phyloP scores from a whole-genome alignment of 2,797 vertebrate species.

The Threskiornis aethiopicus region DNA sequence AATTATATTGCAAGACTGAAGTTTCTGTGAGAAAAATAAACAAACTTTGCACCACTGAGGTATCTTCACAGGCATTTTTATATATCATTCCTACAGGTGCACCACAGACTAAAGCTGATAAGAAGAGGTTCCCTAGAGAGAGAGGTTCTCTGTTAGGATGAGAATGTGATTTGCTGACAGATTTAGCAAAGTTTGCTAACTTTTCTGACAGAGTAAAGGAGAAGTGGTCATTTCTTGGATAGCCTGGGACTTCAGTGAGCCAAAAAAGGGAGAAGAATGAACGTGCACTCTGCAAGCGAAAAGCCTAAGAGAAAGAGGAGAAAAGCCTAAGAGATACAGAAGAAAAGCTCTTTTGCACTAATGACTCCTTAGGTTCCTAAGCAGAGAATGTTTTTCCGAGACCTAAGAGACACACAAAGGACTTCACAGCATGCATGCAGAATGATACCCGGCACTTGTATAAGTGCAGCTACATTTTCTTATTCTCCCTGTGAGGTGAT shows the following conservation, averaged over 20 bases:
- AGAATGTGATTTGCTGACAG: background rate
- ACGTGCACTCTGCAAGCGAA: background rate
- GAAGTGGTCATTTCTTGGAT: background rate
- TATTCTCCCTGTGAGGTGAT: background rate
- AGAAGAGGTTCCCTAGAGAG: background rate
- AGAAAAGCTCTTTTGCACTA: background rate
- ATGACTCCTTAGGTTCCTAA: background rate
- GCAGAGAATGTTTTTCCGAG: background rate
- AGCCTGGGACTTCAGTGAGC: background rate
- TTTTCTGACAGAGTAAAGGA: background rate
- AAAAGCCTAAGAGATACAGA: background rate
- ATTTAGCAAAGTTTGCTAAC: background rate
- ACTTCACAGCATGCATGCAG: background rate
- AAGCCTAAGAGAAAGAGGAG: background rate
- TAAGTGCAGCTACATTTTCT: background rate
- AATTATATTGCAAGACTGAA: background rate
- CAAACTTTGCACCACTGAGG: background rate
- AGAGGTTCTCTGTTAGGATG: background rate
- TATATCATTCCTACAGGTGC: background rate
- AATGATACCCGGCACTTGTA: background rate
- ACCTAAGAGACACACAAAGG: background rate
- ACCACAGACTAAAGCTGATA: background rate
- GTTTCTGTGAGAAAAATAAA: background rate
- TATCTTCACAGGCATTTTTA: background rate
- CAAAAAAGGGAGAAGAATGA: background rate